Evolutionary conservation across 2,888 invertebrate species (phyloP).

Genomic region (Heteromyza rotundicornis): DNA sequence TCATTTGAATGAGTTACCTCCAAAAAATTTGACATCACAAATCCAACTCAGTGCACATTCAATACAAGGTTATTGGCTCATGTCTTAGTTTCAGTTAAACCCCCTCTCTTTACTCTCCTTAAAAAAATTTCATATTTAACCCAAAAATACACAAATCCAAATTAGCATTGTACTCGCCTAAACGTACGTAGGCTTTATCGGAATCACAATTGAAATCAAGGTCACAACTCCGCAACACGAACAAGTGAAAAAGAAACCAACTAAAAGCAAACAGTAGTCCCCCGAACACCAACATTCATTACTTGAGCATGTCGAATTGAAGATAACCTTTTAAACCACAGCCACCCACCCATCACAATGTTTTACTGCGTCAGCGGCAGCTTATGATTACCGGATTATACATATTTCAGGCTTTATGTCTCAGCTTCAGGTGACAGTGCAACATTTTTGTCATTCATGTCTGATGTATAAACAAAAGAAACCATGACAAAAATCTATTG

Average conservation of each 20-base stretch:
- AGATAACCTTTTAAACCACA: constrained; percentile 6
- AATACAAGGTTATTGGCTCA: not conserved
- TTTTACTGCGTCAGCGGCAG: not conserved
- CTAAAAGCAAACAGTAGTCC: not conserved
- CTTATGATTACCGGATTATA: not conserved
- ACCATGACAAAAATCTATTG: too few relatives aligned
- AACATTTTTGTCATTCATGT: not conserved
- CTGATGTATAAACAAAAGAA: not conserved
- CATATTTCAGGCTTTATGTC: too few relatives aligned
- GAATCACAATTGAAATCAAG: not conserved
- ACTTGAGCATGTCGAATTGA: not conserved
- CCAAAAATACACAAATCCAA: not conserved
- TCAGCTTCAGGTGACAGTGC: not conserved
- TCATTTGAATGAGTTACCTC: too few relatives aligned
- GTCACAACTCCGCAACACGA: not conserved
- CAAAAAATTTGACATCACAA: too few relatives aligned
- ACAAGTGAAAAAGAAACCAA: too few relatives aligned
- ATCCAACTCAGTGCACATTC: not conserved
- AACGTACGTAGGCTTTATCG: not conserved
- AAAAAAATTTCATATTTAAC: too few relatives aligned
- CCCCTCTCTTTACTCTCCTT: too few relatives aligned
- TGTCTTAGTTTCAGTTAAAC: not conserved
- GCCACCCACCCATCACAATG: constrained; percentile 1
- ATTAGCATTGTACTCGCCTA: too few relatives aligned
- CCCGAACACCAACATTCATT: not conserved